Base-by-base conservation (phyloP, 2,113 vertebrate species). In the Eulemur rufifrons region DNA sequence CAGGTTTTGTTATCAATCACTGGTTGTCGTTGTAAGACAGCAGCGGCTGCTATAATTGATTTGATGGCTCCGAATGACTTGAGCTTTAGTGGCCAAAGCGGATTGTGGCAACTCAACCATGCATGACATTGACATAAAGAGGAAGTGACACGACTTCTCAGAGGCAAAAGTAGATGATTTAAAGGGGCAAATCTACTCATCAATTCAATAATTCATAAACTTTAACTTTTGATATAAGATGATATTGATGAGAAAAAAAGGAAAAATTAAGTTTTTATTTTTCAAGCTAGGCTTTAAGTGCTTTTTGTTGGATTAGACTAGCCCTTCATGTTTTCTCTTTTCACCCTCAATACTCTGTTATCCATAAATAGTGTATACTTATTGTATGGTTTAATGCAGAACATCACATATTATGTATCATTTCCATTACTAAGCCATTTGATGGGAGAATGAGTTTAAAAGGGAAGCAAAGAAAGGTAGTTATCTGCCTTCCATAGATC, bases 1-100 rank as follows among this genome's bases (percentile, higher is more conserved):
- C 98, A 99, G 99, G 98, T 99, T 99, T 99, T 99, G 98, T 99
- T 99, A 99, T 99, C 99, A 99, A 99, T 99, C 99, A 99, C 98
- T 97, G 97, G 96, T 97, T 98, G 97, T 98, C 68, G 0, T 97
- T 98, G 98, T 98, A 98, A 98, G 98, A 98, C 97, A 97, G 98
- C 96, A 97, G 96, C 92, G 96, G 95, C 98, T 98, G 95, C 97
- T 98, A 96, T 98, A 98, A 99, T 98, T 98, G 98, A 98, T 98
- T 98, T 98, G 98, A 99, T 98, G 97, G 98, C 98, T 98, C 92
- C 5, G 74, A 98, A 96, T 97, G 98, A 98, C 98, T 98, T 91
- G 94, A 96, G 98, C 97, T 96, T 97, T 97, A 97, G 98, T 98
- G 97, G 97, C 97, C 97, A 96, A 97, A 45, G 5, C 73, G 10